Base-by-base conservation (phyloP, 1,140 invertebrate genomes). In the Laupala kohalensis region DNA sequence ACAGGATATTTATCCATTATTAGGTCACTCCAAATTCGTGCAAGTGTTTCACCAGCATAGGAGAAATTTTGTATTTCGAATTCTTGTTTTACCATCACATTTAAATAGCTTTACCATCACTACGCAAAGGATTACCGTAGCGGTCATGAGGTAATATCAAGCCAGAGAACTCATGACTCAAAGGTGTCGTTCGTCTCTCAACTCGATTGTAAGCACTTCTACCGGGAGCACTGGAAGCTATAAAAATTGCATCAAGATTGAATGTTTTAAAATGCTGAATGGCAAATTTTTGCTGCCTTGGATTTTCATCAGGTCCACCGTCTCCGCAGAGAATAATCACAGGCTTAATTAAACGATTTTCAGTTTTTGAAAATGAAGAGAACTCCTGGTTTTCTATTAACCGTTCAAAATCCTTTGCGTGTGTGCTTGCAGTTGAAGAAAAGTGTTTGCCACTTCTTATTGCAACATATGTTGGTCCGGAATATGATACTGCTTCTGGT, bases 261-360 rank as follows among this genome's bases (percentile, higher is more conserved):
- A 75, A 72, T 67, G 76, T 72, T 65, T 74, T 70, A 76, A 83
- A 83, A 73, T 79, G 76, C 23, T 77, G 13, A 74, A 80, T 77
- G 29, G 77, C 80, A 67, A 73, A 28, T 6, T 79, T 76, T 12
- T 29, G 19, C 76, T 81, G 81, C 53, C 80, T 69, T 25, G 80
- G 81, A 72, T 81, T 82, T 76, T 82, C 78, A 74, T 83, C 80
- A 9, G 80, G 80, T 25, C 81, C 78, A 37, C 79, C 78, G 74
- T 83, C n/a, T n/a, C n/a, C 80, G 71, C 71, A 68, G 63, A 78
- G 75, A 75, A 81, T 77, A 6, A 81, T 69, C 71, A 81, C 25
- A 30, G 81, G 81, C 76, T 82, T 82, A 13, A 78, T 66, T 69
- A 37, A 25, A 53, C 73, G 75, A 30, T 75, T 66, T 73, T 74